Conservation (phyloP, 2,113 vertebrate genomes). For the Periophthalmodon schlosseri region DNA sequence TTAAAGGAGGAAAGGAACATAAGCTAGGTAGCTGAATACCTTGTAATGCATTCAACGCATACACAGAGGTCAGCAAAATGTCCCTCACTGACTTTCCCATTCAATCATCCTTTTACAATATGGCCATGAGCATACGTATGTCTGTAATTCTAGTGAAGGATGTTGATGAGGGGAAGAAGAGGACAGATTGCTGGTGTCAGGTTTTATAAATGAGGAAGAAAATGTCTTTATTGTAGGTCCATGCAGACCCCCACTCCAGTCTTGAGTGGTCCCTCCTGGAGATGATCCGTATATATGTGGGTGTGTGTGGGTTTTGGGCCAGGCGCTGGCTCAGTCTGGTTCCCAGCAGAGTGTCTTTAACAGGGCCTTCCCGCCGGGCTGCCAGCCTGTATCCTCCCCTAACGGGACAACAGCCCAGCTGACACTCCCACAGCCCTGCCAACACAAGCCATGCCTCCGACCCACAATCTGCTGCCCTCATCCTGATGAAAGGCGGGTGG, state of each 20-base stretch:
- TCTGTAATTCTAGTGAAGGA: constrained; percentile 38
- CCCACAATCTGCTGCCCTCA: constrained; percentile 86
- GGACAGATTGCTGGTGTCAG: constrained; percentile 71
- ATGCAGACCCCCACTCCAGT: constrained; percentile 76
- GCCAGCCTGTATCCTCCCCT: constrained; percentile 91
- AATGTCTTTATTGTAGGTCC: constrained; percentile 86
- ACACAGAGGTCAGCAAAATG: constrained; percentile 3
- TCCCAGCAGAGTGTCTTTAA: constrained; percentile 90
- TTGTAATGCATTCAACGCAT: neutral
- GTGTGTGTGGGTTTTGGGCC: constrained; percentile 40
- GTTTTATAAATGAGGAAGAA: constrained; percentile 94
- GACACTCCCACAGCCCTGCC: constrained; percentile 88
- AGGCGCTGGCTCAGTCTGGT: constrained; percentile 76
- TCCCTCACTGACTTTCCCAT: neutral
- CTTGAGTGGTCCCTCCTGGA: constrained; percentile 29
- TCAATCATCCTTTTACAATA: constrained; percentile 7
- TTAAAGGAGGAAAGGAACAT: neutral
- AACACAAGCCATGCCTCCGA: constrained; percentile 86
- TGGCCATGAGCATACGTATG: constrained; percentile 19
- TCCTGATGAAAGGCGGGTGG: constrained; percentile 46
- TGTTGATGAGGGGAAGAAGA: constrained; percentile 50
- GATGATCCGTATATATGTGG: constrained; percentile 26
- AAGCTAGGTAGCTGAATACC: neutral
- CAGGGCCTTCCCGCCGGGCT: constrained; percentile 92
- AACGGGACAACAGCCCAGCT: constrained; percentile 95